Percentiles rank a stretch among this genome's conserved stretches.
These are phyloP conservation scores for Brenthis hecate DNA, from an alignment of 2,888 invertebrate species.

Conservation along the genomic window DNA sequence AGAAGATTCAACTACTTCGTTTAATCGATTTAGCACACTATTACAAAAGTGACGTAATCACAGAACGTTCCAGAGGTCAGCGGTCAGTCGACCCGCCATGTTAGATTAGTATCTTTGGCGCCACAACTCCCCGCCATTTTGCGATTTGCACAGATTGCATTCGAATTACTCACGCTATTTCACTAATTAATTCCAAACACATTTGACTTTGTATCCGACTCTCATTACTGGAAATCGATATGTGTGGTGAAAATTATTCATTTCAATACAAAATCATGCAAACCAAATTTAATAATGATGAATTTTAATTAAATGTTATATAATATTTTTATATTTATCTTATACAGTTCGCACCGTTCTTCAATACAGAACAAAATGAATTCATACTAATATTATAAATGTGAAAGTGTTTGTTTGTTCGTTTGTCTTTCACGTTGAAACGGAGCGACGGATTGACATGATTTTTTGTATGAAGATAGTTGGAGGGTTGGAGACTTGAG, in stretches of 20 bases:
- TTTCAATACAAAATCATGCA: conserved; percentile 4
- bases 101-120: conserved; percentile 74
- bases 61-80: conserved; percentile 59
- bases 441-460: no score
- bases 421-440: no score
- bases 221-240: conserved; percentile 22
- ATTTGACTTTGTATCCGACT: conserved; percentile 25
- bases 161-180: conserved; percentile 61
- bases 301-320: no score
- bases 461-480: no score
- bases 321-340: no score
- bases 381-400: no score
- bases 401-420: no score
- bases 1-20: conserved; percentile 5
- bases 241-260: conserved; percentile 22
- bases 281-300: conserved; percentile 3
- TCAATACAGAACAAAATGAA: no score
- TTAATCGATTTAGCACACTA: conserved; percentile 16
- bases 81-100: conserved; percentile 66
- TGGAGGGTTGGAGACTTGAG: no score
- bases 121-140: conserved; percentile 61
- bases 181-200: conserved; percentile 56
- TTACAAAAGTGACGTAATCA: conserved; percentile 50
- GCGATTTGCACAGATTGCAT: conserved; percentile 66
- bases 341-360: no score